These are phyloP conservation scores for Limnothrissa miodon DNA, from an alignment of 2,113 vertebrate species.

Conservation along the genomic window DNA sequence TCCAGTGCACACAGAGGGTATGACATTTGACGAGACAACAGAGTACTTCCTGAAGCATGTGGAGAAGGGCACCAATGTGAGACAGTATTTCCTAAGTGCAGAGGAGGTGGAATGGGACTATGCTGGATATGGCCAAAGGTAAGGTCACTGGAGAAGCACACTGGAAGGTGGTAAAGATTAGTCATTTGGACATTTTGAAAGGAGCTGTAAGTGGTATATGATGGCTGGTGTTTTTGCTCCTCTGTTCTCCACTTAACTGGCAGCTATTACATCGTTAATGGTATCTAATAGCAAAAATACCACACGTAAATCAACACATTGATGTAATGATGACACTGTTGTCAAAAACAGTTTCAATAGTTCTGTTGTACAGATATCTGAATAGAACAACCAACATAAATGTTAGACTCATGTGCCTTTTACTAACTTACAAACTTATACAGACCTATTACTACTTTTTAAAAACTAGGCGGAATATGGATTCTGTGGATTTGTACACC, in stretches of 20 bases:
- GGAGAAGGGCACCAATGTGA: conserved; percentile 65
- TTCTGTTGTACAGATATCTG: not conserved
- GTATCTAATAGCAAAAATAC: no score
- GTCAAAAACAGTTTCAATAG: no score
- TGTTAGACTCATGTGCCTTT: not conserved
- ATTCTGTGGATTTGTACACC: conserved; percentile 52
- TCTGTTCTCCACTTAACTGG: no score
- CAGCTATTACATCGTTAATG: no score
- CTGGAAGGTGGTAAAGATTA: not conserved
- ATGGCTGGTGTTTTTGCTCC: no score
- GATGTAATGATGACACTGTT: no score
- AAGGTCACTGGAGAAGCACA: conserved; percentile 27
- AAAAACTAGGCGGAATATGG: conserved; percentile 40
- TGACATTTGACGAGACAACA: conserved; percentile 66
- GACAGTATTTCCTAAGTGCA: conserved; percentile 85
- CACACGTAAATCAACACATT: no score
- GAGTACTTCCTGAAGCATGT: conserved; percentile 73
- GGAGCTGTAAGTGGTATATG: not conserved
- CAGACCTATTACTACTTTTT: not conserved
- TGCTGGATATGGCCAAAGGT: conserved; percentile 70
- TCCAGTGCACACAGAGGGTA: conserved; percentile 61
- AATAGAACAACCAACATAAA: no score
- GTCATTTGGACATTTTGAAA: not conserved
- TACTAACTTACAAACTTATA: conserved; percentile 21
- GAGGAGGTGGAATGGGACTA: conserved; percentile 91